Conservation (phyloP, 2,113 vertebrate genomes). For the Jaculus jaculus region DNA sequence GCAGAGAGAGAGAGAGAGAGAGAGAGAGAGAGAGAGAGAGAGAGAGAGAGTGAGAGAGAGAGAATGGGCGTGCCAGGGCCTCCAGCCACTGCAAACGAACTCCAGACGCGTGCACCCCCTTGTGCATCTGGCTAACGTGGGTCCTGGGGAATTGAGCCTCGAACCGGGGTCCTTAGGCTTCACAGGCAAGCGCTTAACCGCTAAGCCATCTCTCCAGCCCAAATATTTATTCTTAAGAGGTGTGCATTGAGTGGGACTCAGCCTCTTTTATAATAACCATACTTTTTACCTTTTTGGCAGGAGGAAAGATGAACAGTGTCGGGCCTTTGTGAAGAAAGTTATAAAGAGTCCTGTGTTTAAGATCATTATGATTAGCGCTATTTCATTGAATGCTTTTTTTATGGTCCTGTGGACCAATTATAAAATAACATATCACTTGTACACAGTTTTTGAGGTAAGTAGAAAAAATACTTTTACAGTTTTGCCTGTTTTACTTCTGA, state of each 20-base stretch:
- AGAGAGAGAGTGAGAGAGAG: no score
- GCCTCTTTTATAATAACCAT: not conserved
- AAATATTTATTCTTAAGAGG: not conserved
- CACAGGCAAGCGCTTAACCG: no score
- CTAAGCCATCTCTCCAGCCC: no score
- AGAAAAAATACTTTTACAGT: not conserved
- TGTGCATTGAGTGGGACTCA: not conserved
- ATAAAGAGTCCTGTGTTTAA: not conserved
- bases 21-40: no score
- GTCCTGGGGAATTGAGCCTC: no score
- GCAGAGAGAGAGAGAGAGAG: no score
- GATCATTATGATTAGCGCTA: conserved; percentile 56
- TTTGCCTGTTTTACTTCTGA: not conserved
- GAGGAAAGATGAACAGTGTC: conserved; percentile 55
- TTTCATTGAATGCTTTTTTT: conserved; percentile 40
- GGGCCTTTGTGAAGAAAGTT: conserved; percentile 60
- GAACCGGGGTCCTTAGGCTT: no score
- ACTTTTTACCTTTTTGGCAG: conserved; percentile 60
- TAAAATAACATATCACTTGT: not conserved
- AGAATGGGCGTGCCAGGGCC: no score
- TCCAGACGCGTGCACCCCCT: no score
- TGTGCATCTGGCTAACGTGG: no score
- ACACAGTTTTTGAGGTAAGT: conserved; percentile 70
- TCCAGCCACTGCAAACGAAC: no score
- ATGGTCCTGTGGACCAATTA: conserved; percentile 61